phyloP scores from a whole-genome alignment of 2,797 vertebrate species.

The Tympanoctomys barrerae region DNA sequence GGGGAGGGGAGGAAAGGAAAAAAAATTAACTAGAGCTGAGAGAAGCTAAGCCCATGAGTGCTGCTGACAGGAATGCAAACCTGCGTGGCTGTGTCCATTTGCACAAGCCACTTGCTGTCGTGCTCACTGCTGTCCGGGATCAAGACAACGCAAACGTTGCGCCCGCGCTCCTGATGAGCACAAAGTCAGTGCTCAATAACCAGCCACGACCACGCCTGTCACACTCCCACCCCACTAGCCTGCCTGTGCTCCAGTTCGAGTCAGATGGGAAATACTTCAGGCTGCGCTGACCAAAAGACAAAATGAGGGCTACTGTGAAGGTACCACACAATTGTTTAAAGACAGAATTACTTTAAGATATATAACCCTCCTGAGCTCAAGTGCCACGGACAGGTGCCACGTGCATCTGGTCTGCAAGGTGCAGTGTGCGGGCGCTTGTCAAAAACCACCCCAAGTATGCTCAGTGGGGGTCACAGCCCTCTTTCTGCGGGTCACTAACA shows the following conservation, averaged over 20 bases:
- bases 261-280: neutral
- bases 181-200: neutral
- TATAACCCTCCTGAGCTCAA: constrained; percentile 5
- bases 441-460: neutral
- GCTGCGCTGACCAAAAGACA: neutral
- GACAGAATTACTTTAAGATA: neutral
- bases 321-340: neutral
- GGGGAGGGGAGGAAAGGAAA: too few relatives aligned
- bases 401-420: neutral
- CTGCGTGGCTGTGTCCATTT: too few relatives aligned
- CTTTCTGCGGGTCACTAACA: neutral
- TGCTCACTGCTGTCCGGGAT: neutral
- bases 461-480: fast-evolving
- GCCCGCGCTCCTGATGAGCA: neutral
- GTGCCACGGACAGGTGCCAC: neutral
- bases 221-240: neutral
- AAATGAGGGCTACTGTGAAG: neutral
- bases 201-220: neutral
- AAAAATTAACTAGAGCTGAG: neutral
- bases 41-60: neutral
- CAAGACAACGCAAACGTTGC: neutral
- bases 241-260: neutral
- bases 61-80: neutral
- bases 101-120: neutral
- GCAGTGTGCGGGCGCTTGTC: neutral